These are phyloP conservation scores for Hiodon alosoides DNA, from an alignment of 2,113 vertebrate genomes.

Conservation along the genomic window DNA sequence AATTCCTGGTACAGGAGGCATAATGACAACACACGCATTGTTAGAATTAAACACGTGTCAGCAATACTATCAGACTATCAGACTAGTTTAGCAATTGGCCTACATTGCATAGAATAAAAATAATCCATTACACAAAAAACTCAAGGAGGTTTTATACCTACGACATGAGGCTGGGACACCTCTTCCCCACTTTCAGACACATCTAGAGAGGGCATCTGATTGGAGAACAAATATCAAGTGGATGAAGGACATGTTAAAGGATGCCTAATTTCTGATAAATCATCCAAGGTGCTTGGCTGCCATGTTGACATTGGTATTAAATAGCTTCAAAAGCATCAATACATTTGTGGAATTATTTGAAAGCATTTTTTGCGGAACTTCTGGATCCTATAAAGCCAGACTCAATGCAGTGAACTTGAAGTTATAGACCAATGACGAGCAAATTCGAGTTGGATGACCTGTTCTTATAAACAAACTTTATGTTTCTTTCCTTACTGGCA, in stretches of 20 bases:
- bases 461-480: neutral
- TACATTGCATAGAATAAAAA: too few species aligned
- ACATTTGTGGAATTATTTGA: too few species aligned
- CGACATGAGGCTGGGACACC: conserved; percentile 51
- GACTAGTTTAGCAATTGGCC: too few species aligned
- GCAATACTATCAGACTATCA: neutral
- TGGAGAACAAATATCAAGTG: neutral
- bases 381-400: neutral
- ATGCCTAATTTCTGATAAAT: too few species aligned
- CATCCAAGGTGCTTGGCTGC: too few species aligned
- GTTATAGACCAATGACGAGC: neutral
- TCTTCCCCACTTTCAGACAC: conserved; percentile 50
- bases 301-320: too few species aligned
- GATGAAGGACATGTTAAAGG: neutral
- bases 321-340: too few species aligned
- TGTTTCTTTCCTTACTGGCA: neutral
- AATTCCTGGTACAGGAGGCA: conserved; percentile 56
- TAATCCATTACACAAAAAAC: neutral
- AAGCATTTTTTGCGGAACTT: too few species aligned
- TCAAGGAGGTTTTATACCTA: conserved; percentile 56
- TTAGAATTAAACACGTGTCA: neutral
- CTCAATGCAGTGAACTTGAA: too few species aligned
- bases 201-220: conserved; percentile 52
- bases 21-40: neutral
- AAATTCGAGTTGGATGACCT: neutral